Evolutionary conservation across 1,140 invertebrate species (phyloP).

Genomic region (Thaumatotibia leucotreta): DNA sequence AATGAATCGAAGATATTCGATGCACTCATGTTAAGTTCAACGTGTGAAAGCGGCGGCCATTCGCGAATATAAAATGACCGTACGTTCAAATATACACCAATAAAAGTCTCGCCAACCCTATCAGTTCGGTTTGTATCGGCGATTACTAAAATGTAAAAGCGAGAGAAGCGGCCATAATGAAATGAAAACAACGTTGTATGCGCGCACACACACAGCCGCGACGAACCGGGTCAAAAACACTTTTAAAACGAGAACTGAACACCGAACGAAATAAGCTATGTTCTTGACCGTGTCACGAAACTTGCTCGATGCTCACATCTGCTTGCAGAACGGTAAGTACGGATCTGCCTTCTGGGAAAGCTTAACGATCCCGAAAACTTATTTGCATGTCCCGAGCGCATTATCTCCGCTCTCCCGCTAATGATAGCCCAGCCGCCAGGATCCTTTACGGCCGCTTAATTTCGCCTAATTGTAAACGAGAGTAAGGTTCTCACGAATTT

Average conservation of each 20-base stretch:
- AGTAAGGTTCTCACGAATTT: conserved; percentile 69
- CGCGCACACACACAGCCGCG: conserved; percentile 43
- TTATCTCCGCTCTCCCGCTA: conserved; percentile 59
- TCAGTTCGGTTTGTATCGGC: conserved; percentile 50
- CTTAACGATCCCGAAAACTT: conserved; percentile 62
- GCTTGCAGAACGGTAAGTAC: conserved; percentile 60
- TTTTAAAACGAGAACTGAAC: conserved; percentile 64
- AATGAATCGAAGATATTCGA: conserved; percentile 2
- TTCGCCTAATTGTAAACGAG: conserved; percentile 67
- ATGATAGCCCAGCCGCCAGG: conserved; percentile 66
- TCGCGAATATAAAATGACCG: conserved; percentile 18
- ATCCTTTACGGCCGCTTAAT: conserved; percentile 63
- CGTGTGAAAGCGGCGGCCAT: conserved; percentile 24
- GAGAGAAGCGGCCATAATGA: conserved; percentile 68
- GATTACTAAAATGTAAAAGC: conserved; percentile 73
- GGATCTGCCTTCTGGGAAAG: conserved; percentile 68
- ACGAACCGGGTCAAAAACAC: conserved; percentile 71
- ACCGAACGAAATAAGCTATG: conserved; percentile 65
- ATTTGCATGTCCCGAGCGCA: conserved; percentile 68
- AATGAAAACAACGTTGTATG: conserved; percentile 64
- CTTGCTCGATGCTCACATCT: conserved; percentile 56
- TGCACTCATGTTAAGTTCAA: conserved; percentile 26
- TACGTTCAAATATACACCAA: conserved; percentile 25
- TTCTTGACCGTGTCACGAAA: conserved; percentile 69
- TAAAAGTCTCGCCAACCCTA: conserved; percentile 49